Evolutionary conservation across 2,797 vertebrate species (phyloP).

Genomic region (Gila robusta): DNA sequence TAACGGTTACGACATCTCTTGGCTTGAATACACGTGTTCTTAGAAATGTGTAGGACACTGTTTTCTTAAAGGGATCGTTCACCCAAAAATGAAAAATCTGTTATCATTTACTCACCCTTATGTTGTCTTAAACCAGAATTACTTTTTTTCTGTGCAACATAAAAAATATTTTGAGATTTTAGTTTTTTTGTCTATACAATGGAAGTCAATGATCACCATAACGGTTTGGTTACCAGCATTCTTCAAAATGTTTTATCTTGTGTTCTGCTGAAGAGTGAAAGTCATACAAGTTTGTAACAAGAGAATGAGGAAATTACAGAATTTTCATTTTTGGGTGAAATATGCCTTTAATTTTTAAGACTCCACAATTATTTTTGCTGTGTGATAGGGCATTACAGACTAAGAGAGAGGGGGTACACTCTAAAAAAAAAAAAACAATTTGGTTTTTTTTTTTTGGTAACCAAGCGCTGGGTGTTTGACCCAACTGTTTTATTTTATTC

Average conservation of each 20-base stretch:
- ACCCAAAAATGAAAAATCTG: neutral
- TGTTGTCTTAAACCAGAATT: neutral
- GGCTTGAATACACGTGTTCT: constrained; percentile 3
- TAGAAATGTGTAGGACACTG: neutral
- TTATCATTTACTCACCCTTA: neutral
- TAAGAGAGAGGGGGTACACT: too few species aligned
- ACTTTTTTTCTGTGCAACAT: neutral
- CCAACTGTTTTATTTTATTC: too few species aligned
- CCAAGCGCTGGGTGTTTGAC: neutral
- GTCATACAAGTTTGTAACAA: neutral
- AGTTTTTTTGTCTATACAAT: neutral
- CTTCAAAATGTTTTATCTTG: neutral
- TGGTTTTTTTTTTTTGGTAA: too few species aligned
- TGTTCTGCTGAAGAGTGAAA: neutral
- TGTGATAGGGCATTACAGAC: neutral
- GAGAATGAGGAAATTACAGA: too few species aligned
- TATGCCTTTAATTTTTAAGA: neutral
- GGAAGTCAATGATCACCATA: neutral
- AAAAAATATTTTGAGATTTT: neutral
- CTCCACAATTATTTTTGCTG: neutral
- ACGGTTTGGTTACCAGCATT: neutral
- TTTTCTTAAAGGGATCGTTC: neutral
- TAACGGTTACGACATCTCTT: constrained; percentile 1
- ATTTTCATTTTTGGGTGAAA: neutral
- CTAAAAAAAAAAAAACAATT: too few species aligned